Base-by-base conservation (phyloP, 2,797 vertebrate genomes). In the Platyrinchus mystaceus region DNA sequence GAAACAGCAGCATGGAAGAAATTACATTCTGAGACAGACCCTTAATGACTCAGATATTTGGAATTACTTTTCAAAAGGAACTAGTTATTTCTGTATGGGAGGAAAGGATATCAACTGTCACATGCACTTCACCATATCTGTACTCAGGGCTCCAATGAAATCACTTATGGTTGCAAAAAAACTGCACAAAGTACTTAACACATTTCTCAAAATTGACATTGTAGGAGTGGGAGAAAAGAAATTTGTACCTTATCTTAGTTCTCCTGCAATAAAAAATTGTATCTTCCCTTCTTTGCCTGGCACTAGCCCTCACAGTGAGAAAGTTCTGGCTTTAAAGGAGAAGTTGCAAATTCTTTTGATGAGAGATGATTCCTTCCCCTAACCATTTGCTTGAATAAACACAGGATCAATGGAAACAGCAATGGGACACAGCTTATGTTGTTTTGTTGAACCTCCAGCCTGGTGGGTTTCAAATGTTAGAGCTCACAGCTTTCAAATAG, bases 1-100 rank as follows among this genome's bases (percentile, higher is more conserved):
- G 69, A 78, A 93, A 20, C 52, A 84, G 67, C 47, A 90, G 27
- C 7, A 2, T 53, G 55, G 56, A 67, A 47, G 44, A 89, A 96
- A 89, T 16, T 41, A 41, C 32, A 66, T 19, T 81, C 39, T 82
- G 71, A 89, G 39, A 93, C 41, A 86, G 70, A 91, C 28, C 43
- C 64, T 96, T 86, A 96, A 70, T 97, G 96, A 98, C 89, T 97
- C 97, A 97, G 87, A 96, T 84, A 93, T 91, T 96, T 95, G 97
- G 95, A 97, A 96, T 96, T 97, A 88, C 82, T 84, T 95, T 92
- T 94, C 52, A 89, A 96, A 94, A 97, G 97, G 97, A 98, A 97
- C 94, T 97, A 95, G 89, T 97, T 95, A 84, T 89, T 91, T 85
- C 58, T 84, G 83, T 18, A 37, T 66, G 26, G 46, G 67, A 8